These are phyloP conservation scores for Actias luna DNA, from an alignment of 2,888 invertebrate genomes.

Conservation along the genomic window DNA sequence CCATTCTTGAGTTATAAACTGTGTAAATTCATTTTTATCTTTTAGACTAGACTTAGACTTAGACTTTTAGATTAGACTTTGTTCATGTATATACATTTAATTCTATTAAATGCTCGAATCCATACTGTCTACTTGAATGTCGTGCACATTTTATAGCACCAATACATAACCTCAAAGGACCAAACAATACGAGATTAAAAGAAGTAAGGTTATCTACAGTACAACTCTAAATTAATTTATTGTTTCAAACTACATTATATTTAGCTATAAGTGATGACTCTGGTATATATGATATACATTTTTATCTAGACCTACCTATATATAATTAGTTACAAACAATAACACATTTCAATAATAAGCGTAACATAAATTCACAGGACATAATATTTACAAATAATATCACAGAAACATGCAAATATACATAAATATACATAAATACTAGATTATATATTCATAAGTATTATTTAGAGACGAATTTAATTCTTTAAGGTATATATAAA, in stretches of 20 bases:
- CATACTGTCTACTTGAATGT: too few species aligned
- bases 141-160: not conserved
- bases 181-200: not conserved
- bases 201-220: not conserved
- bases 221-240: not conserved
- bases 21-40: too few species aligned
- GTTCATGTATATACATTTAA: too few species aligned
- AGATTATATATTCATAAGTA: conserved; percentile 13
- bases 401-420: conserved; percentile 39
- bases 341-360: conserved; percentile 73
- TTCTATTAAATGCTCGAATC: too few species aligned
- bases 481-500: not conserved
- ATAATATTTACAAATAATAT: conserved; percentile 64
- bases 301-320: conserved; percentile 27
- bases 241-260: not conserved
- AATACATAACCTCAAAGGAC: not conserved
- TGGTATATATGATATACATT: not conserved
- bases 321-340: not conserved
- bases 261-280: not conserved
- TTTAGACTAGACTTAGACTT: too few species aligned
- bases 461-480: conserved; percentile 16
- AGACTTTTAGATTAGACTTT: too few species aligned
- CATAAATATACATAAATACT: conserved; percentile 27
- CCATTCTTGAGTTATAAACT: too few species aligned
- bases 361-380: conserved; percentile 84